Conservation (phyloP, 2,113 vertebrate species). For the Lophotis ruficrista region DNA sequence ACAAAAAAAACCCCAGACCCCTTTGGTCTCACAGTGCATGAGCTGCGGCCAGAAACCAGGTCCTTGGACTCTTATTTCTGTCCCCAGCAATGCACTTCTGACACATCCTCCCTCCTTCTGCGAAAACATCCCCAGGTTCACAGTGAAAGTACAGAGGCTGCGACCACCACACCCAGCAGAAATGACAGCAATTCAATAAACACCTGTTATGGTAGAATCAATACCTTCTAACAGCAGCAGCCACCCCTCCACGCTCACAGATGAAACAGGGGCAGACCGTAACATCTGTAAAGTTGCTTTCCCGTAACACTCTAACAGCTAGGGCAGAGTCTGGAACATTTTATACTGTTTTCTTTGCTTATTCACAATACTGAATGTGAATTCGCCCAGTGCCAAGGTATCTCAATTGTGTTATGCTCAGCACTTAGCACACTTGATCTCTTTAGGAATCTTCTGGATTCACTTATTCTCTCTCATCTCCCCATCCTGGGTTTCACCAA, state of each 20-base stretch:
- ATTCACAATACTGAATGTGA: background rate
- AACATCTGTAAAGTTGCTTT: background rate
- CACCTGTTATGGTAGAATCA: background rate
- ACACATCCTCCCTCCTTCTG: background rate
- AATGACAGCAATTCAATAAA: background rate
- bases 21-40: background rate
- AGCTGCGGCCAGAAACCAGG: background rate
- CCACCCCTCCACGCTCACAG: rapidly evolving
- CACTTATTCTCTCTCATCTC: rapidly evolving
- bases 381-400: background rate
- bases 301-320: background rate
- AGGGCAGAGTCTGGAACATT: background rate
- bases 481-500: background rate
- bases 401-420: background rate
- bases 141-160: background rate
- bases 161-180: background rate
- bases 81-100: background rate
- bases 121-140: background rate
- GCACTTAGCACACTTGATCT: background rate
- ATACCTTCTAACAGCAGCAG: background rate
- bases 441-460: background rate
- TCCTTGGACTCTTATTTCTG: background rate
- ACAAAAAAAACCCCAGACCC: background rate
- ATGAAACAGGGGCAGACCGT: background rate
- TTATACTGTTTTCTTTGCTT: background rate